Base-by-base conservation (phyloP, 1,140 invertebrate genomes). In the Mamestra configurata region DNA sequence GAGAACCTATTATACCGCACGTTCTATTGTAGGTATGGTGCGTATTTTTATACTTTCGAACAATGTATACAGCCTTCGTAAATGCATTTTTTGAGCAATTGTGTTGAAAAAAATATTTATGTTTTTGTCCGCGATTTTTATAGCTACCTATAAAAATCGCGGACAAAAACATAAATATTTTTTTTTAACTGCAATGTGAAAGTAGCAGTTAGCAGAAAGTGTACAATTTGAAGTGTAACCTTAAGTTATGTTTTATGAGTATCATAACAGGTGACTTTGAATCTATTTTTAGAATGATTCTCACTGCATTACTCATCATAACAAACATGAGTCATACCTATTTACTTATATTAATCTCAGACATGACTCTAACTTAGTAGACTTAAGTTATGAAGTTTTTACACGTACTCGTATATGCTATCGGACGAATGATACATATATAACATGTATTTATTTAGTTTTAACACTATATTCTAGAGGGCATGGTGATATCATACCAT, bases 401-500 rank as follows among this genome's bases (percentile, higher is more conserved):
- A 57, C 53, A 57, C 20, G 53, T 59, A 59, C 8, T 27, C 20
- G 53, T 59, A 59, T 15, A 13, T n/a, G 55, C 55, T 59, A 31
- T 59, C 55, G 20, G 55, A 59, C 55, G 6, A 22, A 59, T 6
- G 22, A 59, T 4, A 59, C 13, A 59, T 57, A 57, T 24, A 53
- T 49, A 31, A 59, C 24, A 6, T 31, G 55, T 59, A 59, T 59
- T 59, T 59, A 59, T 59, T 59, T 59, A 31, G 55, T 24, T 22
- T 31, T 49, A 31, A 59, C 24, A 24, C 55, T 31, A 40, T 20
- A 66, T 66, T 18, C 15, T 66, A 66, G 61, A 66, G 35, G 35
- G 61, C 61, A 66, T 66, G 61, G 61, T 40, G 35, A 66, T 20
- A 37, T 64, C 31, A 22, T 40, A 22, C 18, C 35, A 66, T 66